Evolutionary conservation across 2,113 vertebrate genomes (phyloP).

Genomic region (Aviceda subcristata): DNA sequence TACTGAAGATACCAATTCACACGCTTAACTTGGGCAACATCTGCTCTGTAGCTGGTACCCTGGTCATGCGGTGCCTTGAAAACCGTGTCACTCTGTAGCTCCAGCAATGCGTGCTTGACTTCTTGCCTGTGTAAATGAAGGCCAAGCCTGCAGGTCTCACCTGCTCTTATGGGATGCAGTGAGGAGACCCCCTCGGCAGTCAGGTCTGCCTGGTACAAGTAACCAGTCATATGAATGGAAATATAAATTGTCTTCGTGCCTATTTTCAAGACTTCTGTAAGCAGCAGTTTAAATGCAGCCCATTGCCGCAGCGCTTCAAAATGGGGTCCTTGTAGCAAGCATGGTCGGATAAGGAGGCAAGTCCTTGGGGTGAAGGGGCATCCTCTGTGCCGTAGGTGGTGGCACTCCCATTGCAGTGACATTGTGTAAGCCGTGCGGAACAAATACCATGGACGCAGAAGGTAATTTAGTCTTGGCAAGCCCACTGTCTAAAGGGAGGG

Average conservation of each 20-base stretch:
- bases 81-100: background rate
- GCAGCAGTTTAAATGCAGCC: background rate
- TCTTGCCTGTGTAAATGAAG: background rate
- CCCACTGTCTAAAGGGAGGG: background rate
- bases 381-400: background rate
- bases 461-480: background rate
- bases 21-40: background rate
- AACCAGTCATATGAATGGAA: background rate
- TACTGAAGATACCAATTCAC: background rate
- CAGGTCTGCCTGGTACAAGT: background rate
- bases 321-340: background rate
- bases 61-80: background rate
- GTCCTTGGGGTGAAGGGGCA: background rate
- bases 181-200: background rate
- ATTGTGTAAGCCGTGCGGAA: rapidly evolving
- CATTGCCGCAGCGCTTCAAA: background rate
- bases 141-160: background rate
- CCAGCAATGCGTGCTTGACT: background rate
- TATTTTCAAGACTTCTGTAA: background rate
- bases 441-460: background rate
- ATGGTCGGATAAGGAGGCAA: background rate
- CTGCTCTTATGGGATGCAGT: background rate
- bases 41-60: background rate
- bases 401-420: background rate
- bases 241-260: background rate